Conservation (phyloP, 2,888 invertebrate species). For the Nomada fabriciana region DNA sequence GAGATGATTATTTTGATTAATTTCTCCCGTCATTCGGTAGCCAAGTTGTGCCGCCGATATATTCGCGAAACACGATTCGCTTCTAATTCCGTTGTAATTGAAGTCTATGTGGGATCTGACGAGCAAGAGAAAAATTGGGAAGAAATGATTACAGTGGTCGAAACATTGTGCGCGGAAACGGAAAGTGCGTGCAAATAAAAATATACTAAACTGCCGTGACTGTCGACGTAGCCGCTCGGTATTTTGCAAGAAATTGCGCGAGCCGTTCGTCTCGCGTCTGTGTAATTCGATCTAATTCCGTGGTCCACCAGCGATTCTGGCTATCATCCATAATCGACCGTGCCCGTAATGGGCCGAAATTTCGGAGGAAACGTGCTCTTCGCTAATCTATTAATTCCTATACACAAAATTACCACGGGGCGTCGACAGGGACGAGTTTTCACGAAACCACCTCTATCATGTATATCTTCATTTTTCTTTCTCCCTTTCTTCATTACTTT, state of each 20-base stretch:
- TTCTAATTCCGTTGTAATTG: conserved; percentile 51
- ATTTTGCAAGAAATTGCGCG: conserved; percentile 64
- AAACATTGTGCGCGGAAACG: neutral
- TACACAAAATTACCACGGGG: conserved; percentile 76
- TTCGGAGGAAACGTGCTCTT: conserved; percentile 82
- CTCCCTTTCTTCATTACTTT: neutral
- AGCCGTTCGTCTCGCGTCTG: conserved; percentile 58
- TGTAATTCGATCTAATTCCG: conserved; percentile 81
- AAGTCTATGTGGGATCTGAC: conserved; percentile 40
- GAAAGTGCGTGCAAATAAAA: neutral
- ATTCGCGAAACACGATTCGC: conserved; percentile 66
- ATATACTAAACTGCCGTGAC: conserved; percentile 1
- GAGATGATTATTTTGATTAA: conserved; percentile 80
- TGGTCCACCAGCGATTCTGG: conserved; percentile 80
- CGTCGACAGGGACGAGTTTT: conserved; percentile 80
- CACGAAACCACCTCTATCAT: conserved; percentile 44
- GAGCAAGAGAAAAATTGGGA: neutral
- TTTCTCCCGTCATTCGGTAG: conserved; percentile 80
- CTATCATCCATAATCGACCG: conserved; percentile 80
- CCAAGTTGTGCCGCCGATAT: conserved; percentile 71
- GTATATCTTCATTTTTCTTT: neutral
- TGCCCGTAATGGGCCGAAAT: conserved; percentile 80
- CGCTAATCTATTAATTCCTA: conserved; percentile 83
- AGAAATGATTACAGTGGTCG: neutral
- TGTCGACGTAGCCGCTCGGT: conserved; percentile 23